These are phyloP conservation scores for Siphamia tubifer DNA, from an alignment of 2,113 vertebrate species.

Conservation along the genomic window DNA sequence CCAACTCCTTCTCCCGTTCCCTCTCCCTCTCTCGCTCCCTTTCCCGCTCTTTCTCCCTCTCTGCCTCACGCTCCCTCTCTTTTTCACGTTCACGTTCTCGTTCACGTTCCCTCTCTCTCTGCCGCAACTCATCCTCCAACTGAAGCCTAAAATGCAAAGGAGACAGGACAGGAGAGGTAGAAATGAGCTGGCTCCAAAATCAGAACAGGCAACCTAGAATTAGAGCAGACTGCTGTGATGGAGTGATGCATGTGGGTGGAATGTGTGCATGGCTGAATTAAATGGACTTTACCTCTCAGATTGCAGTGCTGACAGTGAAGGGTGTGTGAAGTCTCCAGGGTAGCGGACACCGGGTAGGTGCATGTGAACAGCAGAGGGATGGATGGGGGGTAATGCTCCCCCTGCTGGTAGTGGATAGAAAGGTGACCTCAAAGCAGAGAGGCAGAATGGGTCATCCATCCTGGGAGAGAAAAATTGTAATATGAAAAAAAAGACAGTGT, in stretches of 20 bases:
- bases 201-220: not conserved
- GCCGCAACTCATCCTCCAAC: conserved; percentile 93
- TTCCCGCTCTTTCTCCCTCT: conserved; percentile 84
- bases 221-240: not conserved
- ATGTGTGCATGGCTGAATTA: not conserved
- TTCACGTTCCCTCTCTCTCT: conserved; percentile 85
- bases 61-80: conserved; percentile 80
- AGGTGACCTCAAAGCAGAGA: conserved; percentile 92
- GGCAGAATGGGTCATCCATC: conserved; percentile 97
- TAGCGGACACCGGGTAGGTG: conserved; percentile 94
- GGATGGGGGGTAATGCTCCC: conserved; percentile 88
- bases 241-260: not conserved
- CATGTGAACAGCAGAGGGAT: conserved; percentile 95
- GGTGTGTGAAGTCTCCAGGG: conserved; percentile 91
- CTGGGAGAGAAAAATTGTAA: conserved; percentile 71
- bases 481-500: conserved; percentile 13
- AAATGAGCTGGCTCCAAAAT: not conserved
- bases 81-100: conserved; percentile 79
- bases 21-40: conserved; percentile 84
- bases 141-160: conserved; percentile 83
- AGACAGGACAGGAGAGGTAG: not conserved
- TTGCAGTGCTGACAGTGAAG: conserved; percentile 91
- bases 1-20: conserved; percentile 78
- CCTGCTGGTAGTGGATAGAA: conserved; percentile 91
- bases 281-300: conserved; percentile 82